These are phyloP conservation scores for Melipona beecheii DNA, from an alignment of 2,888 invertebrate genomes.

Conservation along the genomic window DNA sequence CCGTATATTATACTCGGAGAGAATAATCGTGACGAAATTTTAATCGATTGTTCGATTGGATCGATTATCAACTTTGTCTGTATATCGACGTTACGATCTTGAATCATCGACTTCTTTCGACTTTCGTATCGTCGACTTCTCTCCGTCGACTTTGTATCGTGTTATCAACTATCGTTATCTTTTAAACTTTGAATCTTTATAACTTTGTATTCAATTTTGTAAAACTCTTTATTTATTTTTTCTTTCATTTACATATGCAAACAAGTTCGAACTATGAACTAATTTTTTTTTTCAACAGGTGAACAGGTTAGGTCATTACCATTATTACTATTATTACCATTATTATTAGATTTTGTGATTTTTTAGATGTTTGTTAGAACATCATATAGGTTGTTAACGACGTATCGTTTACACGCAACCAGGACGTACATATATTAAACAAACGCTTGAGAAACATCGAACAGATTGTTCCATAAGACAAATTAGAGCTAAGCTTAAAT, in stretches of 20 bases:
- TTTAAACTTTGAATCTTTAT: background rate
- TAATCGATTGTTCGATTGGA: slow-evolving; percentile 8
- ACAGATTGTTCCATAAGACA: slow-evolving; percentile 34
- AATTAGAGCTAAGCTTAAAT: slow-evolving; percentile 58
- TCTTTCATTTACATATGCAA: too few relatives aligned
- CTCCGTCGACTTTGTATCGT: too few relatives aligned
- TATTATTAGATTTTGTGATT: background rate
- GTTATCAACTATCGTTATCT: background rate
- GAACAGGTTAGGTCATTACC: background rate
- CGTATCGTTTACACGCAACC: background rate
- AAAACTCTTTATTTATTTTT: too few relatives aligned
- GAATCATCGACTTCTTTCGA: background rate
- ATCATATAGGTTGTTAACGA: background rate
- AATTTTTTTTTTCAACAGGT: too few relatives aligned
- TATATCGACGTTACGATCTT: background rate
- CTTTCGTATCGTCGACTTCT: background rate
- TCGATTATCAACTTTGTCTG: slow-evolving; percentile 5
- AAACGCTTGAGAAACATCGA: background rate
- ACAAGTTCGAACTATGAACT: too few relatives aligned
- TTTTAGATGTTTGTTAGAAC: background rate
- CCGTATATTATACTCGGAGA: background rate
- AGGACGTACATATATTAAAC: background rate
- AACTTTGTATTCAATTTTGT: too few relatives aligned
- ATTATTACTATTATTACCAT: background rate
- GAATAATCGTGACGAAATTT: background rate